Conservation (phyloP, 2,113 vertebrate species). For the Misgurnus anguillicaudatus region DNA sequence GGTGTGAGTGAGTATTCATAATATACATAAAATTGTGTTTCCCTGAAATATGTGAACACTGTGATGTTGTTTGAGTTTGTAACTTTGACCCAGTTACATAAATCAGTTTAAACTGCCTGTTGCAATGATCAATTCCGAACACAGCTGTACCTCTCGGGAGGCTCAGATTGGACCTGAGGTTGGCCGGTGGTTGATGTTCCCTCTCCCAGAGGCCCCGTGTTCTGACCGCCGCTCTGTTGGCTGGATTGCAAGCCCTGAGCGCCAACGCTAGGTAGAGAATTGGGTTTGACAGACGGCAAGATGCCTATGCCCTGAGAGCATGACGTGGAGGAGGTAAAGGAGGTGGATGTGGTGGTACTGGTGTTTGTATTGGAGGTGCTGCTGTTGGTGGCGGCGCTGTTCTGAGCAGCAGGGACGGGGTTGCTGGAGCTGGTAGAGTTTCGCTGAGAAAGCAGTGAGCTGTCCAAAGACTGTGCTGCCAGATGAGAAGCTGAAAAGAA, state of each 20-base stretch:
- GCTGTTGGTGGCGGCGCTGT: conserved; percentile 74
- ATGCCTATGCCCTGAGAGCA: conserved; percentile 77
- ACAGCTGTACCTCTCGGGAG: conserved; percentile 84
- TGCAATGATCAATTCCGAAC: background rate
- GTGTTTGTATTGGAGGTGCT: conserved; percentile 75
- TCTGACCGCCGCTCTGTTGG: conserved; percentile 74
- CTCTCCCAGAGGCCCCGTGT: conserved; percentile 75
- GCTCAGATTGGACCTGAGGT: conserved; percentile 78
- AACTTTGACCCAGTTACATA: background rate
- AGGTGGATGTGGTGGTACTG: conserved; percentile 73
- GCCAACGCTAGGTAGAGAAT: conserved; percentile 84
- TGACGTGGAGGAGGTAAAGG: conserved; percentile 73
- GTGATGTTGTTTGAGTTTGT: background rate
- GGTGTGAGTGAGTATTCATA: background rate
- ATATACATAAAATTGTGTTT: too few relatives aligned
- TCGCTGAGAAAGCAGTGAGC: conserved; percentile 88
- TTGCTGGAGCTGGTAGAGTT: conserved; percentile 78
- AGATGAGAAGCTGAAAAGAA: conserved; percentile 86
- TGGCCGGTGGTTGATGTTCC: conserved; percentile 69
- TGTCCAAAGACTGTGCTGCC: conserved; percentile 90
- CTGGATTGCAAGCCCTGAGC: conserved; percentile 73
- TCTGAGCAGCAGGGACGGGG: conserved; percentile 76
- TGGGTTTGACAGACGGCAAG: conserved; percentile 80
- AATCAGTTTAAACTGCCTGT: too few relatives aligned
- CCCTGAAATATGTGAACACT: too few relatives aligned